Evolutionary conservation across 2,888 invertebrate genomes (phyloP), one percentile per base, ranked within the genome.

Genomic region (Oxycera nigricornis): DNA sequence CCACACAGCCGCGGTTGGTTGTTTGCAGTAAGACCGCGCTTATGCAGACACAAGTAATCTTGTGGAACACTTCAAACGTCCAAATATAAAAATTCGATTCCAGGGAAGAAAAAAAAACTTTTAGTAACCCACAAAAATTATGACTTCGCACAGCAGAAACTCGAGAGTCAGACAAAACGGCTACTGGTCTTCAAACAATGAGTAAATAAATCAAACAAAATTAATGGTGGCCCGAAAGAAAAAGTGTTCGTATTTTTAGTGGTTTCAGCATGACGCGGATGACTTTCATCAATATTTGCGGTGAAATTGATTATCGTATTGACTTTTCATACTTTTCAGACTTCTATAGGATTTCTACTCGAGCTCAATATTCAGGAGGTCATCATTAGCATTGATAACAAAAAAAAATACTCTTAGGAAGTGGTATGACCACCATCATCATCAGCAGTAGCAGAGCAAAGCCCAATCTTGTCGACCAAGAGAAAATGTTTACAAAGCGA

Each of bases 401-500:
- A 52, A 14, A 14, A 52, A 17, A 7, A 52, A 52, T 7, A 52
- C 52, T 17, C 7, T n/a, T n/a, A n/a, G n/a, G n/a, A n/a, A n/a
- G n/a, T n/a, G n/a, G n/a, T n/a, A 46, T 11, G 2, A 46, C 46
- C 14, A 14, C 46, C 4, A 46, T 2, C 14, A 46, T 3, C 46
- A n/a, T n/a, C n/a, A n/a, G n/a, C n/a, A n/a, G n/a, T n/a, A n/a
- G n/a, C n/a, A n/a, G n/a, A n/a, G n/a, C n/a, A n/a, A n/a, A n/a
- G n/a, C 46, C 6, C 4, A n/a, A 46, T 46, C 46, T 46, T 3
- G 46, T n/a, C n/a, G 11, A 46, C 14, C 14, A 28, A 28, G 59
- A 59, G 62, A 62, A 62, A 62, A 39, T 67, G 41, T 67, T 67
- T 67, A 67, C 26, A 46, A 26, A 67, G 24, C 26, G 67, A 67